Conservation (phyloP, 35 echinoderm and acorn worm genomes). For the Ptychodera flava region DNA sequence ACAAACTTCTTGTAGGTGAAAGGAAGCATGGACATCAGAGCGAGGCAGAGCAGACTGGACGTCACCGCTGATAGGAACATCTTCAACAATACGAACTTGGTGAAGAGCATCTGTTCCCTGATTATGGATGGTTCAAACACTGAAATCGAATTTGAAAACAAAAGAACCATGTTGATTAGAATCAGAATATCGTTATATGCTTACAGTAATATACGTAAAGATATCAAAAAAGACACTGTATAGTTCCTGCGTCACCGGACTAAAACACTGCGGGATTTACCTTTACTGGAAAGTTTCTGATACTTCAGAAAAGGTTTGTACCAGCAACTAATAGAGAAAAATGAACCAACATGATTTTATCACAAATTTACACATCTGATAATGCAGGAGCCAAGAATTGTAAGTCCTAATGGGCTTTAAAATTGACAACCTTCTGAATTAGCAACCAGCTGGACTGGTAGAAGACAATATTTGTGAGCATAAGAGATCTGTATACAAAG, state of each 20-base stretch:
- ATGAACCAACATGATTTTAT: too few relatives aligned
- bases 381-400: too few relatives aligned
- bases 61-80: conserved; percentile 78
- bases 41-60: conserved; percentile 53
- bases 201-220: not conserved
- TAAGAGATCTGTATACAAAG: too few relatives aligned
- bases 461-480: too few relatives aligned
- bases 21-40: conserved; percentile 65
- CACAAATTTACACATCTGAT: too few relatives aligned
- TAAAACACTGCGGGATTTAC: not conserved
- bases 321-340: too few relatives aligned
- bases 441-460: too few relatives aligned
- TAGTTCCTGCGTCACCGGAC: not conserved
- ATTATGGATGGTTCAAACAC: conserved; percentile 85
- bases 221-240: not conserved
- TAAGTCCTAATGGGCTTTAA: too few relatives aligned
- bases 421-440: too few relatives aligned
- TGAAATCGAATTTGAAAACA: conserved; percentile 15
- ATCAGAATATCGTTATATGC: not conserved
- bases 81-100: conserved; percentile 74
- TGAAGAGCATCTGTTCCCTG: conserved; percentile 83
- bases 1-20: conserved; percentile 36
- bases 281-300: too few relatives aligned
- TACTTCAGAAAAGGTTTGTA: too few relatives aligned
- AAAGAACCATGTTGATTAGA: not conserved